Conservation (phyloP, 2,888 invertebrate genomes). For the Drosophila kuntzei region DNA sequence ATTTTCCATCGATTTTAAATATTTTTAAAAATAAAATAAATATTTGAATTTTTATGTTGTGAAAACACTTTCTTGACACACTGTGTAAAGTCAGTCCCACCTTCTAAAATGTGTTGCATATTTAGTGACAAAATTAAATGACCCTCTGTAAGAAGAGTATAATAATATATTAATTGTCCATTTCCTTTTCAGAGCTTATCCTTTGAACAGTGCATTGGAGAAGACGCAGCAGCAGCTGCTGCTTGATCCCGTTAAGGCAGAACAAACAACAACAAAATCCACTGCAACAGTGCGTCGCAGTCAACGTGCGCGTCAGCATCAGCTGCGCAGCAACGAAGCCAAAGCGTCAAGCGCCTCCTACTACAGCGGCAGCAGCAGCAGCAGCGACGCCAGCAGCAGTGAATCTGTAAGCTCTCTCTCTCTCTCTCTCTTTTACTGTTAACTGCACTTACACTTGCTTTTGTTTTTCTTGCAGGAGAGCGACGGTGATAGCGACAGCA, state of each 20-base stretch:
- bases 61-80: too few relatives aligned
- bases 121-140: too few relatives aligned
- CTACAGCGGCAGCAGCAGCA: conserved; percentile 41
- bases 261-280: conserved; percentile 2
- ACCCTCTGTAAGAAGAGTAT: neutral
- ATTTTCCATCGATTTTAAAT: too few relatives aligned
- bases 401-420: conserved; percentile 63
- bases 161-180: neutral
- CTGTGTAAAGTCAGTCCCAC: too few relatives aligned
- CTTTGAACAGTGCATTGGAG: conserved; percentile 93
- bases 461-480: conserved; percentile 54
- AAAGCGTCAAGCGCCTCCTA: conserved; percentile 31
- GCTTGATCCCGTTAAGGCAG: conserved; percentile 22
- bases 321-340: conserved; percentile 40
- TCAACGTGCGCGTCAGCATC: conserved; percentile 49
- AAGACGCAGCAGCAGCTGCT: conserved; percentile 19
- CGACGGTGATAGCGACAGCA: conserved; percentile 64
- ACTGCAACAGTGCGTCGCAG: conserved; percentile 47
- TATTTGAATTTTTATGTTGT: too few relatives aligned
- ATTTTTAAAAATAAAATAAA: too few relatives aligned
- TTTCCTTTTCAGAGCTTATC: conserved; percentile 91
- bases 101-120: too few relatives aligned
- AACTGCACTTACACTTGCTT: neutral
- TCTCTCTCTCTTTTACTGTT: neutral
- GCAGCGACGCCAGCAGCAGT: conserved; percentile 49